Evolutionary conservation across 2,888 invertebrate genomes (phyloP), one percentile per base, ranked within the genome.

Genomic region (Napeogenes inachia): DNA sequence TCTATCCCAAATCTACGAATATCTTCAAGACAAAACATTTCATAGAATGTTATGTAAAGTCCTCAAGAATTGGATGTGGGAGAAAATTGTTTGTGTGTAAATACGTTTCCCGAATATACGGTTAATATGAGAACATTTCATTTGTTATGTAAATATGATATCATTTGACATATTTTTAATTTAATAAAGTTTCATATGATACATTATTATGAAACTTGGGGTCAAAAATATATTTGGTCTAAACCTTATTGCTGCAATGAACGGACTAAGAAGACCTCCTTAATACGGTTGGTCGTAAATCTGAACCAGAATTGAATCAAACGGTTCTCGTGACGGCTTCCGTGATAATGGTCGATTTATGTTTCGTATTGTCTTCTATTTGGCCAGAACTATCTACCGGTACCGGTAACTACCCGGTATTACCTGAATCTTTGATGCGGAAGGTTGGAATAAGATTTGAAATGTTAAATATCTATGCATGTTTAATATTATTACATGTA

Each of bases 311-410:
- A 87, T 87, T 85, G 87, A 87, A 87, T 88, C 78, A 81, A 87
- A 87, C 80, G 79, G 82, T 76, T 72, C 77, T 77, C 80, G 68
- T 73, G 86, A 81, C 84, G 78, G 81, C 71, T 68, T 63, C 75
- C 70, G 76, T 73, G 86, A 87, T 88, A 87, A 85, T 84, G 78
- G 73, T 59, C 76, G 79, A 87, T 87, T 86, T 87, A 88, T 85
- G 75, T 72, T 70, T 63, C 74, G 72, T 75, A 68, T 68, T 65
- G 75, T 76, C 74, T 70, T 72, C 72, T 77, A 75, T 74, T 72
- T 67, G 65, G 64, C 71, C 69, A 56, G 58, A 42, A 59, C 54
- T 54, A 60, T 56, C 42, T 42, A 42, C 42, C 42, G 42, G 10
- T 3, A 42, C 42, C 42, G 42, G 42, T 42, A 42, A 42, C 42